Evolutionary conservation across 2,797 vertebrate genomes (phyloP).

Genomic region (Gila robusta): DNA sequence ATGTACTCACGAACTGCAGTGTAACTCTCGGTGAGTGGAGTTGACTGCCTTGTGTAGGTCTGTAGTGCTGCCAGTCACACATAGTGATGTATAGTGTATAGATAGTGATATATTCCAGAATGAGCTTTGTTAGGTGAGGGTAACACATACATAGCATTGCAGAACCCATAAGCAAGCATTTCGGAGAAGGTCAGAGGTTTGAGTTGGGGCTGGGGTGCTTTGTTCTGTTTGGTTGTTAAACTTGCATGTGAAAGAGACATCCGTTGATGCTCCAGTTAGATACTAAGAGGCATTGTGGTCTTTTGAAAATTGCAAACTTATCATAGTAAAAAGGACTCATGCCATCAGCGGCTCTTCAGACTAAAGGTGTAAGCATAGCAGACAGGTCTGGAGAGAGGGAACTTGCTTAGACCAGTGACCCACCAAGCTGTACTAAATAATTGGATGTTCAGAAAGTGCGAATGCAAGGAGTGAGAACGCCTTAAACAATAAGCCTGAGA

Average conservation of each 20-base stretch:
- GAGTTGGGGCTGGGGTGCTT: slow-evolving; percentile 5
- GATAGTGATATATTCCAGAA: slow-evolving; percentile 40
- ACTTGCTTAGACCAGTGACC: neutral
- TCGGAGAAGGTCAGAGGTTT: neutral
- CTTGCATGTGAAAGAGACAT: slow-evolving; percentile 24
- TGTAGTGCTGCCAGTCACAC: slow-evolving; percentile 50
- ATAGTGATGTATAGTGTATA: neutral
- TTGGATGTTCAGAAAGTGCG: slow-evolving; percentile 18
- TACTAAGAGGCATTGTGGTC: neutral
- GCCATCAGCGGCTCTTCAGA: neutral
- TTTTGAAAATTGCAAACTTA: slow-evolving; percentile 8
- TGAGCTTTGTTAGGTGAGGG: slow-evolving; percentile 44
- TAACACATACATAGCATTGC: slow-evolving; percentile 45
- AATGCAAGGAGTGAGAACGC: neutral
- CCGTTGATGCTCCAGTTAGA: neutral
- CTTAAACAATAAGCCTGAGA: slow-evolving; percentile 16
- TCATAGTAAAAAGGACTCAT: slow-evolving; percentile 1
- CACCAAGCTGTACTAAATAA: slow-evolving; percentile 37
- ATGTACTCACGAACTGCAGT: slow-evolving; percentile 31
- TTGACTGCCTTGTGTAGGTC: slow-evolving; percentile 45
- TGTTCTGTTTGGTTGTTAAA: slow-evolving; percentile 34
- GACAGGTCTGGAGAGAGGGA: slow-evolving; percentile 16
- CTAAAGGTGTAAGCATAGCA: slow-evolving; percentile 5
- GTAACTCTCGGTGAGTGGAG: slow-evolving; percentile 56
- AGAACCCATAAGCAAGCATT: slow-evolving; percentile 38